phyloP scores from a whole-genome alignment of 1,140 invertebrate genomes.

The Meteorus sp. region DNA sequence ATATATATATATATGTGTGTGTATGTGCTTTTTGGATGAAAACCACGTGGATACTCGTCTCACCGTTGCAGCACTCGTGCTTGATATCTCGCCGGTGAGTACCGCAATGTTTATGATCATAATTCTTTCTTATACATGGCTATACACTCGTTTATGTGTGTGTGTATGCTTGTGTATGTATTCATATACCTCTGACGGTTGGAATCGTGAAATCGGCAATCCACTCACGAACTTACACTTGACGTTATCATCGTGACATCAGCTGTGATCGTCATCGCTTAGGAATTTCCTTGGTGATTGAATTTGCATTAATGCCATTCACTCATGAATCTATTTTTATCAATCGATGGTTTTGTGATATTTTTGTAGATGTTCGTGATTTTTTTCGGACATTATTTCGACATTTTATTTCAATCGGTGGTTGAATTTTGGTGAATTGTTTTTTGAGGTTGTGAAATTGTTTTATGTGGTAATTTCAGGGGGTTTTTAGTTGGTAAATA shows the following conservation, averaged over 20 bases:
- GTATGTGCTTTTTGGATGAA: slow-evolving; percentile 1
- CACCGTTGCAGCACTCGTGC: slow-evolving; percentile 2
- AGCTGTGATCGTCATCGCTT: not conserved
- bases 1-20: not conserved
- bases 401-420: too few species aligned
- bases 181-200: too few species aligned
- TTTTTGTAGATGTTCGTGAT: not conserved
- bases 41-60: slow-evolving; percentile 8
- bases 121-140: not conserved
- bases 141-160: too few species aligned
- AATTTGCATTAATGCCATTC: not conserved
- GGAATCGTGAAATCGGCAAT: too few species aligned
- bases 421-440: too few species aligned
- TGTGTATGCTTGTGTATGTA: too few species aligned
- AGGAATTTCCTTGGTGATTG: not conserved
- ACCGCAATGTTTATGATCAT: too few species aligned
- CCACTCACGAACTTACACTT: not conserved
- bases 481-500: too few species aligned
- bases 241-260: not conserved
- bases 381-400: too few species aligned
- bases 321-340: not conserved
- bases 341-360: not conserved
- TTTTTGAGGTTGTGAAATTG: too few species aligned
- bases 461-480: too few species aligned
- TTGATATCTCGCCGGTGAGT: not conserved